Base-by-base conservation (phyloP, 2,113 vertebrate species). In the Myxocyprinus asiaticus region DNA sequence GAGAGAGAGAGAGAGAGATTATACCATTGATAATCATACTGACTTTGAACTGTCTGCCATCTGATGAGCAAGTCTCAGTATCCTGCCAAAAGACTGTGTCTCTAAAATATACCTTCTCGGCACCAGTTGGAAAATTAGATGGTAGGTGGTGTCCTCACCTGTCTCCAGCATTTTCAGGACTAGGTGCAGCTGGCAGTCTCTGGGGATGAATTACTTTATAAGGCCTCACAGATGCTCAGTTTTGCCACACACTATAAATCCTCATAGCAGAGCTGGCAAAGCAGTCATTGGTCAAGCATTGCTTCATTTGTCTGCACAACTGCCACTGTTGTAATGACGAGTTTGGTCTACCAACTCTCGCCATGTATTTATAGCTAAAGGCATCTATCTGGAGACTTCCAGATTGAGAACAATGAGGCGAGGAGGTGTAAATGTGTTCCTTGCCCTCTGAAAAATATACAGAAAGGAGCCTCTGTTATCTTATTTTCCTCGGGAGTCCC, bases 381-480 rank as follows among this genome's bases (percentile, higher is more conserved):
- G 81, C 74, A 76, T 62, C 74, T 84, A 81, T 87, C n/a, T 45
- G 80, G 87, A 84, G 86, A 86, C 45, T 7, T 43, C 15, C 56
- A 56, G 15, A 73, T 58, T 51, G 47, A 86, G 86, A 89, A 87
- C 81, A 86, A 91, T 91, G 90, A 92, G 88, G 87, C 85, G 85
- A 90, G 85, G 85, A 86, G 88, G 87, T 89, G 87, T 82, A 91
- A 91, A 89, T 82, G 84, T 77, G 58, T 81, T 86, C 87, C 87
- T 90, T 80, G 73, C 84, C 85, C 86, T 83, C 78, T 79, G 81
- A 87, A 87, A 86, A 85, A 81, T 82, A 69, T 86, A 83, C 59
- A 85, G 5, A 11, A 15, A 58, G 81, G 73, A 72, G 84, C 83
- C 81, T 75, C 85, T 80, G 89, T 88, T 89, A 86, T 88, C 85